Evolutionary conservation across 2,888 invertebrate genomes (phyloP), one percentile per base, ranked within the genome.

Genomic region (Drosophila birchii): DNA sequence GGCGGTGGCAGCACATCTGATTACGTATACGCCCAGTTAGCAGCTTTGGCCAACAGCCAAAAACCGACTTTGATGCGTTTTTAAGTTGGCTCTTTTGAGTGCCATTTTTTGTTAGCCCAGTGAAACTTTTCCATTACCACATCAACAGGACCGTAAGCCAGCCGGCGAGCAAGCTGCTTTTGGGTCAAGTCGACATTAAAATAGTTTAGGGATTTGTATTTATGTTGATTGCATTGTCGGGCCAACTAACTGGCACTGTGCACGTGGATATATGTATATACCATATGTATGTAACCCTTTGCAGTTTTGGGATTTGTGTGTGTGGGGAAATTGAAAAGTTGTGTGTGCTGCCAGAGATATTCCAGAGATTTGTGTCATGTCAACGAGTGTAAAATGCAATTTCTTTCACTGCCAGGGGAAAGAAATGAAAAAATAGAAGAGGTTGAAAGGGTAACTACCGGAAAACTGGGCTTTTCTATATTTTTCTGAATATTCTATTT

Each of bases 191-290:
- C 73, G 68, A 81, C 89, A 87, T 88, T 82, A 86, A 86, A 83
- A 86, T 88, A 87, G 86, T 86, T 87, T 88, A 72, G 83, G 88
- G 89, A 88, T 88, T 87, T 88, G 80, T 87, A 88, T 88, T 85
- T 86, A 87, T 87, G 87, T 79, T 86, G 89, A 88, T 86, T 88
- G 86, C 86, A 80, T 84, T 88, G 81, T 88, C 78, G 74, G 55
- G 59, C 71, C 74, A 80, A 55, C 69, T 81, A 78, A 75, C 74
- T 76, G 77, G 64, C 78, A 63, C 45, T 70, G 47, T 58, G 56
- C 34, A 61, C 51, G 51, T 53, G 36, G 49, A 49, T 49, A 8
- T 12, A 18, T 8, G 8, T 32, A 34, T 6, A 20, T 6, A 34
- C 3, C 3, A 8, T 14, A 9, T 34, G 8, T 34, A 9, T 16